Evolutionary conservation across 2,888 invertebrate genomes (phyloP), one percentile per base, ranked within the genome.

Genomic region (Phoenoteleia sp.): DNA sequence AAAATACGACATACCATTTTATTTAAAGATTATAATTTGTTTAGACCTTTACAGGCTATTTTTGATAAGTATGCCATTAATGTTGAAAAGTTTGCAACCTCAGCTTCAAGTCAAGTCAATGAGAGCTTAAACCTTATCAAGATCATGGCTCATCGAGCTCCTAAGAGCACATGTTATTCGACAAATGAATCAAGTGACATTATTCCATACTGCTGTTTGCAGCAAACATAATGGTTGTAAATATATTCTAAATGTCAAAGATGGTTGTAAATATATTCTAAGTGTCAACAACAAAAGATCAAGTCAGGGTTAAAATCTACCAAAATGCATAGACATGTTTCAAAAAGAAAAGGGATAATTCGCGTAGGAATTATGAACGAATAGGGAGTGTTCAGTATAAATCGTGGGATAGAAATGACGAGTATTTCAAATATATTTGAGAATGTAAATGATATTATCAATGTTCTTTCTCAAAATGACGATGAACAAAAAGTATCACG

Each of bases 121-220:
- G 89, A 89, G 83, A 77, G 67, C 54, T 67, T 89, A 19, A 88
- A 88, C 77, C 74, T n/a, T n/a, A n/a, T n/a, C n/a, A n/a, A 66
- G 47, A 87, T 88, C 19, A 87, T 89, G 74, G 81, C 85, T 11
- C 69, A 83, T 19, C 86, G 87, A 86, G 85, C 87, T 39, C 85
- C 79, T 17, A 88, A 89, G 72, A 85, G 69, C 76, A 23, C 62
- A 29, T 86, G 84, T 49, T 64, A 66, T 11, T 81, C 81, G 39
- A 33, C 15, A 27, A 87, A 69, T 56, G 76, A 77, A 23, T 77
- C 76, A 2, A 9, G 25, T n/a, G 58, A 76, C 58, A 49, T 25
- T 0, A 72, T 72, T 13, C 60, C 33, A 19, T 21, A 74, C 62
- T 62, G 45, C 74, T n/a, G 62, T 62, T 29, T 11, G 27, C 52